Evolutionary conservation across 1,140 invertebrate genomes (phyloP).

Genomic region (Diorhabda sublineata): DNA sequence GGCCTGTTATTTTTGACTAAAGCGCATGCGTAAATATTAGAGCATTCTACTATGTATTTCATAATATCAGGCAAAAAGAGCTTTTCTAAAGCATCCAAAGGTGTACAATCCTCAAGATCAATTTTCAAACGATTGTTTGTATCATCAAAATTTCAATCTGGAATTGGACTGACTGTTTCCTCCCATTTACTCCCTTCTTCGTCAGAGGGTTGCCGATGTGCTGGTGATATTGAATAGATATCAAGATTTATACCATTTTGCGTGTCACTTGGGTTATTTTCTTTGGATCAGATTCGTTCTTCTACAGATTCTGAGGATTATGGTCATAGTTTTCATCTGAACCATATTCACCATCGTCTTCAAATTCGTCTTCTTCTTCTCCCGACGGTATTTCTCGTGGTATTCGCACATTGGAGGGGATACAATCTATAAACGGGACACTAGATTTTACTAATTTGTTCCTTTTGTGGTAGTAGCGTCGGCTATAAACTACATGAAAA

Average conservation of each 20-base stretch:
- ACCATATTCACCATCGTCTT: slow-evolving; percentile 16
- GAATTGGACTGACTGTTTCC: neutral
- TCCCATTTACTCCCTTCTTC: neutral
- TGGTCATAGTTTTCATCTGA: slow-evolving; percentile 12
- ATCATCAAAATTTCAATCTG: neutral
- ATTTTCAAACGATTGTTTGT: neutral
- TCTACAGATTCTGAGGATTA: too few species aligned
- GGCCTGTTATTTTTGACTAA: too few species aligned
- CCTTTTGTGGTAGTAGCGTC: too few species aligned
- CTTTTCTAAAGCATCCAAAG: neutral
- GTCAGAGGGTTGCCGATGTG: neutral
- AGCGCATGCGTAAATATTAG: too few species aligned
- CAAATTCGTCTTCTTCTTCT: slow-evolving; percentile 7
- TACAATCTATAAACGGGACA: too few species aligned
- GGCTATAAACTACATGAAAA: too few species aligned
- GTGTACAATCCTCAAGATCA: neutral
- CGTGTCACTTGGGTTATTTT: too few species aligned
- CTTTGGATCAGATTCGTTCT: too few species aligned
- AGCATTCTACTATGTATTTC: neutral
- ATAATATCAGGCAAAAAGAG: neutral
- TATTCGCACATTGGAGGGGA: too few species aligned
- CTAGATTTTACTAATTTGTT: too few species aligned
- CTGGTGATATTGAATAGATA: too few species aligned
- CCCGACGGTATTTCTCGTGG: neutral
- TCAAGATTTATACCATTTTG: too few species aligned